Evolutionary conservation across 2,888 invertebrate species (phyloP), one percentile per base, ranked within the genome.

Genomic region (Octodonta nipae): DNA sequence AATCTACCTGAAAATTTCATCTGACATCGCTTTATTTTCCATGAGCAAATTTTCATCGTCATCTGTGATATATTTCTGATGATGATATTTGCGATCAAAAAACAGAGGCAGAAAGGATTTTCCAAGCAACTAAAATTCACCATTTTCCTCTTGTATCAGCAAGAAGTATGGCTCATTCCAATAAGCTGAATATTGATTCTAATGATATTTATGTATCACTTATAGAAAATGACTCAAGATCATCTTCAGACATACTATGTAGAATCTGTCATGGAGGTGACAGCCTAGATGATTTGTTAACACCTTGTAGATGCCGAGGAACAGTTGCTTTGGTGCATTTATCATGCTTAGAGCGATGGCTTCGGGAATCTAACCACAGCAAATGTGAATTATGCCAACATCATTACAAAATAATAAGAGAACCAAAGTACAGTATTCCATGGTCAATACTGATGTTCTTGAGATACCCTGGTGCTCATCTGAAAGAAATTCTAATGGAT

Each of bases 351-450:
- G 71, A 72, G 49, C 58, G 60, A 27, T 73, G 72, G 72, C 57
- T 73, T 3, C 64, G 66, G 26, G 67, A 69, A 47, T 66, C 67
- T 2, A 64, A 66, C 13, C 56, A 60, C 30, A 66, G 64, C 36
- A 50, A 51, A 16, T 74, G 73, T 51, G 73, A 74, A 52, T 55
- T 74, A 14, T 74, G 73, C 52, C 58, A 64, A 36, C 67, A 67
- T 47, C 60, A 63, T 36, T 73, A 64, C 49, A 50, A 61, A 29
- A 61, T 69, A 8, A 50, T 61, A 24, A 57, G 67, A 35, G 56
- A 58, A 45, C 64, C 64, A 3, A 58, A 50, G 60, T 61, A 50
- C 35, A 52, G 51, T 15, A 28, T 60, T 15, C 34, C 52, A 2
- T 45, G 50, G 42, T 64, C 64, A 2, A 46, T 65, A 26, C 44